Conservation (phyloP, 2,888 invertebrate genomes). For the Galeopsomyia nigrocyanea region DNA sequence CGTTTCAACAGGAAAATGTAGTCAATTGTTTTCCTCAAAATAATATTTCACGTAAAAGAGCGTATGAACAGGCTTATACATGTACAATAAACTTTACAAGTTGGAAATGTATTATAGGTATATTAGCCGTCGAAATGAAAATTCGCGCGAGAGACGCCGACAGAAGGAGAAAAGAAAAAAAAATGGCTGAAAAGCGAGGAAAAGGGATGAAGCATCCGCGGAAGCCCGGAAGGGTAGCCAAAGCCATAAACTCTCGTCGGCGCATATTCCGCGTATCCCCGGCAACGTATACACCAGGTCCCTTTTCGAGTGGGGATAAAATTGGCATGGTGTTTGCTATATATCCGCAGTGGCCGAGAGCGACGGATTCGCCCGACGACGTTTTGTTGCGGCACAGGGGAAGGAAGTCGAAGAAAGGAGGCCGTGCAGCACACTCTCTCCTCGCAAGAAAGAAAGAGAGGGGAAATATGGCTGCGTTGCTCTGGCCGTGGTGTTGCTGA, state of each 20-base stretch:
- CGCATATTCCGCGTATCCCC: background rate
- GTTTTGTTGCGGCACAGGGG: conserved; percentile 21
- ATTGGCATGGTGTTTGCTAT: background rate
- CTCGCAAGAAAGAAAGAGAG: conserved; percentile 6
- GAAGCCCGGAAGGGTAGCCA: conserved; percentile 19
- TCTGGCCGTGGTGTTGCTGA: conserved; percentile 66
- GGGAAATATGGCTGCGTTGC: conserved; percentile 8
- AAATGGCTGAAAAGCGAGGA: conserved; percentile 2
- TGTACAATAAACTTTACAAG: too few species aligned
- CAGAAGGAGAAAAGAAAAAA: conserved; percentile 9
- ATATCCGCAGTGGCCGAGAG: too few species aligned
- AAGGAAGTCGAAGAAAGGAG: conserved; percentile 44
- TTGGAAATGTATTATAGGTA: too few species aligned
- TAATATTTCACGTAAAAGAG: too few species aligned
- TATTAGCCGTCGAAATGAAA: conserved; percentile 11
- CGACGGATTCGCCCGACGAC: too few species aligned
- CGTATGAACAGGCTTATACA: too few species aligned
- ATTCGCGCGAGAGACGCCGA: background rate
- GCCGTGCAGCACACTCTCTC: conserved; percentile 8
- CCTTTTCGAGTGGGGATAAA: conserved; percentile 8
- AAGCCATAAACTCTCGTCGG: conserved; percentile 9
- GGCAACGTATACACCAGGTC: background rate
- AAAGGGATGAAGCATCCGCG: background rate
- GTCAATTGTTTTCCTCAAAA: too few species aligned
- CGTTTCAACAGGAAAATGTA: too few species aligned